Conservation (phyloP, 2,888 invertebrate genomes). For the Dorcus hopei region DNA sequence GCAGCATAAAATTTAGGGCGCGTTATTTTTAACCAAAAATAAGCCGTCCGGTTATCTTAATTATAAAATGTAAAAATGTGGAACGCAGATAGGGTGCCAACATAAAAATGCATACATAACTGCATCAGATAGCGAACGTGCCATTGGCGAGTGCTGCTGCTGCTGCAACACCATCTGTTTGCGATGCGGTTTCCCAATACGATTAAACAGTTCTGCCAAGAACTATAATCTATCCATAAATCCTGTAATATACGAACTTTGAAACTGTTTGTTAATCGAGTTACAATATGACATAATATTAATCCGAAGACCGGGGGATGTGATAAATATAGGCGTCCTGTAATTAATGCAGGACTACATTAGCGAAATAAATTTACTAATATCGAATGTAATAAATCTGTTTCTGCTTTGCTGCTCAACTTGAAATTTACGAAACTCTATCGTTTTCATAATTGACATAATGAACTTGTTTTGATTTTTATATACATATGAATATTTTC, state of each 20-base stretch:
- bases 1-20: too few relatives aligned
- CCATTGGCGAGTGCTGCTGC: conserved; percentile 11
- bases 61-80: too few relatives aligned
- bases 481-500: too few relatives aligned
- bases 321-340: conserved; percentile 13
- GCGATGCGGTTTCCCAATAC: conserved; percentile 24
- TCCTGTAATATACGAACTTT: conserved; percentile 20
- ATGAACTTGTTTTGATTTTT: too few relatives aligned
- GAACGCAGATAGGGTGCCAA: too few relatives aligned
- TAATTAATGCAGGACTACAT: conserved; percentile 3
- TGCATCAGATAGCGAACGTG: conserved; percentile 6
- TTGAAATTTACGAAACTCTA: too few relatives aligned
- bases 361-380: too few relatives aligned
- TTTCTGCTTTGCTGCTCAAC: too few relatives aligned
- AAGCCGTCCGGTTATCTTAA: too few relatives aligned
- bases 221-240: conserved; percentile 25
- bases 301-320: conserved; percentile 11
- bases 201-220: conserved; percentile 22
- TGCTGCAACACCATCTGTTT: conserved; percentile 19
- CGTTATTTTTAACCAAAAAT: too few relatives aligned
- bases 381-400: too few relatives aligned
- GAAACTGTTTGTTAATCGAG: conserved; percentile 25
- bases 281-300: conserved; percentile 25
- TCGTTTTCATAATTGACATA: too few relatives aligned
- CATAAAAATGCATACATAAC: background rate